Evolutionary conservation across 2,888 invertebrate genomes (phyloP), one percentile per base, ranked within the genome.

Genomic region (Netelia fuscicornis): DNA sequence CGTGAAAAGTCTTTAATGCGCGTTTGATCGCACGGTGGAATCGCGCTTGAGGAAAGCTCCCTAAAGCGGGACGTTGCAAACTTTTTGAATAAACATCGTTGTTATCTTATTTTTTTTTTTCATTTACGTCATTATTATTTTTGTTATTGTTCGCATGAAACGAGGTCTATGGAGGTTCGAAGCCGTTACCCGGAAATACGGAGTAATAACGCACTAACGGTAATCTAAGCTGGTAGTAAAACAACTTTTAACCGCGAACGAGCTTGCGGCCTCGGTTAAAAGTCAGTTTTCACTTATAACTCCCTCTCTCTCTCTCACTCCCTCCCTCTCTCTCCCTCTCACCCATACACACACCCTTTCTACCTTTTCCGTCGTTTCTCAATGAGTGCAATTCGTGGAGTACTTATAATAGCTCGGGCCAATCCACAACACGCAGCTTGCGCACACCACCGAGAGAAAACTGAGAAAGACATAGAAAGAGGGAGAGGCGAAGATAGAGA

Each of bases 171-270:
- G 11, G 13, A 3, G 48, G 37, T 37, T 48, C 48, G 48, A n/a
- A 42, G 67, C 60, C 67, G 67, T 64, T 52, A 64, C 37, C 37
- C 23, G 62, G 37, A 62, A 52, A 64, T 37, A 52, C 60, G 30
- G 52, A 11, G 37, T 71, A 64, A 71, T 79, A 71, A 64, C 58
- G 58, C 58, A 17, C 71, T 62, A 77, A 78, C 52, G 74, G 54
- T 44, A 75, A 74, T 79, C 56, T 68, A 79, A 72, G 74, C 81
- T 60, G 78, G 65, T 58, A 48, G 11, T 79, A 75, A 85, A 78
- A 75, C 78, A 81, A 85, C 65, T 85, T 85, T 81, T 75, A 81
- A 85, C 74, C 62, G 17, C 64, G 70, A 23, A 58, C 9, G 20
- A 68, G 48, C 52, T 58, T 52, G 62, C 74, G 2, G 62, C 67